phyloP scores from a whole-genome alignment of 2,888 invertebrate species.

The Microchrysa polita region DNA sequence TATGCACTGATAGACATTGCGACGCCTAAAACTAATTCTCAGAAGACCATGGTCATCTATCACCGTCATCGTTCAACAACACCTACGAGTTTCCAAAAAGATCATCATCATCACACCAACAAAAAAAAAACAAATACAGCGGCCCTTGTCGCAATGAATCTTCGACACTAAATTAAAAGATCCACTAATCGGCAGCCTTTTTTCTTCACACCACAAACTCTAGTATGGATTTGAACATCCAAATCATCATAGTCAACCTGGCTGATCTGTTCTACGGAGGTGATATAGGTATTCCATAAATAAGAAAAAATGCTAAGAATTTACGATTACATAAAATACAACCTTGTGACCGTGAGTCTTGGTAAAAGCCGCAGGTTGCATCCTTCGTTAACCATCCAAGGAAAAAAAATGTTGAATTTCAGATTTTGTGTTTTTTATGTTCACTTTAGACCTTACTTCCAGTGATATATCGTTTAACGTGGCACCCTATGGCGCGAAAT shows the following conservation, averaged over 20 bases:
- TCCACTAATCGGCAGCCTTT: constrained; percentile 35
- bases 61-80: constrained; percentile 24
- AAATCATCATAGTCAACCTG: constrained; percentile 24
- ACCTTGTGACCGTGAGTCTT: constrained; percentile 17
- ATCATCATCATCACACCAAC: constrained; percentile 4
- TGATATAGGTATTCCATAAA: too few species aligned
- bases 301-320: constrained; percentile 12
- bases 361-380: constrained; percentile 29
- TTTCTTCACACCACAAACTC: constrained; percentile 1
- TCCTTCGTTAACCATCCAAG: constrained; percentile 13
- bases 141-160: constrained; percentile 40
- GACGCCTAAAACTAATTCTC: constrained; percentile 34
- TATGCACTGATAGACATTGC: not conserved
- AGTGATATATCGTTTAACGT: constrained; percentile 39
- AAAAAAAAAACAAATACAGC: constrained; percentile 41
- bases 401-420: not conserved
- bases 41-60: constrained; percentile 14
- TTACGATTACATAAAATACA: constrained; percentile 27
- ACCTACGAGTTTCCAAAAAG: constrained; percentile 29
- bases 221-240: not conserved
- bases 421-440: not conserved
- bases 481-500: constrained; percentile 30
- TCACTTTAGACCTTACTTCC: not conserved
- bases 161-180: constrained; percentile 38
- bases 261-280: not conserved